Conservation (phyloP, 1,140 invertebrate genomes). For the Lepidurus packardi region DNA sequence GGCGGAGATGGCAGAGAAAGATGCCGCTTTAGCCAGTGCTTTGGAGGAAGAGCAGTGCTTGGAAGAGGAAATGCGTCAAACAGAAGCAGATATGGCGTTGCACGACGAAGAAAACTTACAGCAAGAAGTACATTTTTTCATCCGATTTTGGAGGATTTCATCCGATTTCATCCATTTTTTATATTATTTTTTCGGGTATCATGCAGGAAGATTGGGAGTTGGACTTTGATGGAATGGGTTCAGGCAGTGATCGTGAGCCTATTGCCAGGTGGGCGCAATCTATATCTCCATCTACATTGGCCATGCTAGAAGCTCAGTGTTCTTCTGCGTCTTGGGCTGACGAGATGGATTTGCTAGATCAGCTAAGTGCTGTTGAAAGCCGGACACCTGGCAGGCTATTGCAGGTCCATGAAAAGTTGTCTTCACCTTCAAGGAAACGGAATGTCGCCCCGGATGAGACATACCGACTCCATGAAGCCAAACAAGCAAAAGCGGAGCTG, state of each 20-base stretch:
- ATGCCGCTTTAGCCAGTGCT: constrained; percentile 32
- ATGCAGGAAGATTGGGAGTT: background rate
- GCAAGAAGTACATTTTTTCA: background rate
- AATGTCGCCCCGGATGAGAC: constrained; percentile 64
- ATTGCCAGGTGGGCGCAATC: constrained; percentile 53
- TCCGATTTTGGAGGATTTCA: no score
- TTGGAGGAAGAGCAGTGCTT: constrained; percentile 31
- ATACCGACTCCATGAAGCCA: constrained; percentile 61
- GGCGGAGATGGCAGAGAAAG: constrained; percentile 33
- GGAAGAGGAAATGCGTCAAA: constrained; percentile 35
- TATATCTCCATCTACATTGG: constrained; percentile 41
- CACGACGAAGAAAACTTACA: background rate
- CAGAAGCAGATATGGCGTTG: constrained; percentile 33
- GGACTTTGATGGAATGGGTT: background rate
- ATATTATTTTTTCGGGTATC: no score
- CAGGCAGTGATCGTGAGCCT: constrained; percentile 31
- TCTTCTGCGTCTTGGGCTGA: constrained; percentile 59
- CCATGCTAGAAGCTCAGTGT: background rate
- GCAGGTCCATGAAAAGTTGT: constrained; percentile 87
- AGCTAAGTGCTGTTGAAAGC: constrained; percentile 64
- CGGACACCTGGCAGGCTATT: constrained; percentile 81
- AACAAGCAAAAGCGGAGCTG: constrained; percentile 66
- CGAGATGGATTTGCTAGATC: constrained; percentile 55
- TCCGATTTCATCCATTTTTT: no score
- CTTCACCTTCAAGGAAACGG: constrained; percentile 77